phyloP scores from a whole-genome alignment of 2,797 vertebrate species.

The Enteromius mattozi region DNA sequence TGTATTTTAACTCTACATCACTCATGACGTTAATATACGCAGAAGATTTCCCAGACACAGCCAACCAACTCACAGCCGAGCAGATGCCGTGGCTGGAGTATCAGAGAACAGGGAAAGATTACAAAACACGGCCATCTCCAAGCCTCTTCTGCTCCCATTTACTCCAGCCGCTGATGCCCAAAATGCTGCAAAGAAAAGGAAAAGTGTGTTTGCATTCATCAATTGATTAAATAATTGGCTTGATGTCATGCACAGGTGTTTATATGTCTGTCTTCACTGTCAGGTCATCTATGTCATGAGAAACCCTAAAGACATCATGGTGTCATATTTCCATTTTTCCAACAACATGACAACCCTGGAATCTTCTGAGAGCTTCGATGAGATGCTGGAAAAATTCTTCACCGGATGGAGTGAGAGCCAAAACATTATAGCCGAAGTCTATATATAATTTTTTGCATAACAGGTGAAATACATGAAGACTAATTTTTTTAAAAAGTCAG shows the following conservation, averaged over 20 bases:
- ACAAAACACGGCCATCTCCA: conserved; percentile 44
- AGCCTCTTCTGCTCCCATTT: conserved; percentile 58
- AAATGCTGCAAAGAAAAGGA: conserved; percentile 39
- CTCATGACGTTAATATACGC: conserved; percentile 60
- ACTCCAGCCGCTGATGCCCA: conserved; percentile 56
- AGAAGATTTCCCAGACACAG: conserved; percentile 45
- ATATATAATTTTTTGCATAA: not conserved
- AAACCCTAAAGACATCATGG: no score
- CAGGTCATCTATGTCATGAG: no score
- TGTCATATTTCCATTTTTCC: not conserved
- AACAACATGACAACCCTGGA: conserved; percentile 55
- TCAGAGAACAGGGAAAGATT: not conserved
- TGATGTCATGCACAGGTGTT: not conserved
- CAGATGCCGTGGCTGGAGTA: conserved; percentile 66
- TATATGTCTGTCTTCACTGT: no score
- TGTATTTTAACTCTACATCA: conserved; percentile 46
- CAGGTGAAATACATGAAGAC: no score
- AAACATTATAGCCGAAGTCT: not conserved
- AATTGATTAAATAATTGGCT: no score
- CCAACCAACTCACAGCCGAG: not conserved
- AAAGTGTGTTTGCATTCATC: conserved; percentile 46
- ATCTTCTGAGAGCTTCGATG: conserved; percentile 14
- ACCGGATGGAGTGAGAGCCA: conserved; percentile 59
- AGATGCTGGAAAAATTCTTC: conserved; percentile 63
- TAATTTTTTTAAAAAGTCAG: no score